Evolutionary conservation across 53 echinoderm and acorn worm species (phyloP).

Genomic region (Paracentrotus lividus): DNA sequence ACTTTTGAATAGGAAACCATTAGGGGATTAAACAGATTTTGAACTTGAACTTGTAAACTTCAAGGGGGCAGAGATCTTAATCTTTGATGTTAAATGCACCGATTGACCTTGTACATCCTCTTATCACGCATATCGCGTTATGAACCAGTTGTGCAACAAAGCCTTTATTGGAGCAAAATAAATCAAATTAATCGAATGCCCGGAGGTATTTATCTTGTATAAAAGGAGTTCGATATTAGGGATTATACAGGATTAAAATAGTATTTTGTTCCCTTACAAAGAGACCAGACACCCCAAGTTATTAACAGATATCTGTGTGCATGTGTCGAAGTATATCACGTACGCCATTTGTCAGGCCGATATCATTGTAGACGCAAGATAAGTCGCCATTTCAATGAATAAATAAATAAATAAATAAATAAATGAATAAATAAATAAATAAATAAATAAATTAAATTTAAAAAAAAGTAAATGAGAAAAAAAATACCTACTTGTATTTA

Average conservation of each 20-base stretch:
- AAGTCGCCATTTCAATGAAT: background rate
- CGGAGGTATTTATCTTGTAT: background rate
- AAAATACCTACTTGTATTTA: no score
- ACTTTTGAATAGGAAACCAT: background rate
- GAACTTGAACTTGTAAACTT: background rate
- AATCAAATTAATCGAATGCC: constrained; percentile 1
- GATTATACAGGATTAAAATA: constrained; percentile 25
- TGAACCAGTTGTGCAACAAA: background rate
- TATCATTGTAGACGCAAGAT: background rate
- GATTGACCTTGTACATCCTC: background rate
- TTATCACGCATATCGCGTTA: background rate
- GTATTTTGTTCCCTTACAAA: background rate
- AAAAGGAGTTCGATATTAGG: background rate
- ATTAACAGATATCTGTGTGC: background rate
- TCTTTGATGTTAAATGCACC: background rate
- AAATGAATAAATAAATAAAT: background rate
- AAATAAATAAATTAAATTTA: no score
- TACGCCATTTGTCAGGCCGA: background rate
- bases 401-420: background rate
- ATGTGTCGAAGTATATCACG: no score
- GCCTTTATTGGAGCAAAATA: background rate
- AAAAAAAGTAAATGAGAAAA: no score
- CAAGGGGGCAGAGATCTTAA: background rate
- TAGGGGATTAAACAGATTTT: background rate
- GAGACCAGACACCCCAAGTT: background rate